Evolutionary conservation across 2,113 vertebrate genomes (phyloP).

Genomic region (Suricata suricatta): DNA sequence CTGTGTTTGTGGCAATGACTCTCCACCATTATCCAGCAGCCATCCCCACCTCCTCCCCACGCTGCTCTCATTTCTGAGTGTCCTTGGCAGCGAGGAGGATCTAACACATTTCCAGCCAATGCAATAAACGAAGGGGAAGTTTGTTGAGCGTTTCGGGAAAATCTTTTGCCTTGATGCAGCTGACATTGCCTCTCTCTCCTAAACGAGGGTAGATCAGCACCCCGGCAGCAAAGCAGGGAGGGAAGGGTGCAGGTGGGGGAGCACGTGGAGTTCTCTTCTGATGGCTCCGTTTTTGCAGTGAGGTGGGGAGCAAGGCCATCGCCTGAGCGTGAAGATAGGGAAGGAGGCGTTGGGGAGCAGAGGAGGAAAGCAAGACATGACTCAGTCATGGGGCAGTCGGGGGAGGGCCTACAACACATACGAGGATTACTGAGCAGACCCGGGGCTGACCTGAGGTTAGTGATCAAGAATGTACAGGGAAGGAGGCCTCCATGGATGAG

Average conservation of each 20-base stretch:
- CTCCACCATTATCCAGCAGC: neutral
- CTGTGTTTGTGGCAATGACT: neutral
- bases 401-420: neutral
- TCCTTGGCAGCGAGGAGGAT: neutral
- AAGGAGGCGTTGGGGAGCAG: neutral
- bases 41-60: neutral
- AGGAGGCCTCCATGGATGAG: rapidly evolving
- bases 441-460: neutral
- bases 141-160: neutral
- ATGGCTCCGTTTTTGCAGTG: neutral
- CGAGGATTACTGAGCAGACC: neutral
- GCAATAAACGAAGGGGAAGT: neutral
- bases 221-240: neutral
- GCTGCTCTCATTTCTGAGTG: neutral
- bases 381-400: neutral
- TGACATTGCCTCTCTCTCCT: neutral
- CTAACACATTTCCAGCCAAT: neutral
- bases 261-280: neutral
- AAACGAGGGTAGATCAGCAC: neutral
- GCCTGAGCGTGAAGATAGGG: neutral
- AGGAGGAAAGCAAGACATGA: neutral
- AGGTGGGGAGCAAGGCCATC: neutral
- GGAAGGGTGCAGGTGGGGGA: rapidly evolving
- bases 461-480: neutral
- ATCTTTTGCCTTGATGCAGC: neutral